These are phyloP conservation scores for Heterodera filipjevi DNA, from an alignment of 2,888 invertebrate genomes.

Conservation along the genomic window DNA sequence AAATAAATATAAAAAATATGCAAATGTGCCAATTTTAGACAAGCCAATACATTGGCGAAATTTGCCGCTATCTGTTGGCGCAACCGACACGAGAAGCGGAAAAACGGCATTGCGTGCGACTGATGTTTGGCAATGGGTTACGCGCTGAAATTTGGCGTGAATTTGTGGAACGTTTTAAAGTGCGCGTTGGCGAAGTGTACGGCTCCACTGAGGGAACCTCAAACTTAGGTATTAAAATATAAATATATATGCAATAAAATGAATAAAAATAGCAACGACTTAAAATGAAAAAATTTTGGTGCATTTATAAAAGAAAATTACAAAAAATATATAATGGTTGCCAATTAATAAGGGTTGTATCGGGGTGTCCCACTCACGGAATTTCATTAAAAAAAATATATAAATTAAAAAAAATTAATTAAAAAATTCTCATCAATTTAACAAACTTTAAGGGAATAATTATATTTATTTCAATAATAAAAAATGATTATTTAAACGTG, in stretches of 20 bases:
- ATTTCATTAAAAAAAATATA: too few relatives aligned
- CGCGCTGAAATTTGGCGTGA: constrained; percentile 90
- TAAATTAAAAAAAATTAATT: too few relatives aligned
- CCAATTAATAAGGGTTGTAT: too few relatives aligned
- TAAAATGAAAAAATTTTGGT: too few relatives aligned
- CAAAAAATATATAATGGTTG: not conserved
- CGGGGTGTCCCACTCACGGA: too few relatives aligned
- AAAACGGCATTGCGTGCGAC: constrained; percentile 69
- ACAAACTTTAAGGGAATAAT: too few relatives aligned
- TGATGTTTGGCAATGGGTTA: constrained; percentile 90
- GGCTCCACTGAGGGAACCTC: constrained; percentile 98
- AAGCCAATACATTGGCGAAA: constrained; percentile 70
- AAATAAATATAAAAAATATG: too few relatives aligned
- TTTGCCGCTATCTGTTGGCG: constrained; percentile 70
- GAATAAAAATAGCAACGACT: too few relatives aligned
- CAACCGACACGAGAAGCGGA: constrained; percentile 68
- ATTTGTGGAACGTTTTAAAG: constrained; percentile 83
- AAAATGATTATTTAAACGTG: too few relatives aligned
- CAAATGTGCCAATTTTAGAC: constrained; percentile 35
- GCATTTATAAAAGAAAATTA: not conserved
- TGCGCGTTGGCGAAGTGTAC: constrained; percentile 89
- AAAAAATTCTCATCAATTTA: too few relatives aligned
- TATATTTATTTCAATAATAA: constrained; percentile 10
- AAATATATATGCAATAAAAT: too few relatives aligned
- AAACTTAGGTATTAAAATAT: constrained; percentile 80